Base-by-base conservation (phyloP, 2,888 invertebrate species). In the Microctonus aethiopoides region DNA sequence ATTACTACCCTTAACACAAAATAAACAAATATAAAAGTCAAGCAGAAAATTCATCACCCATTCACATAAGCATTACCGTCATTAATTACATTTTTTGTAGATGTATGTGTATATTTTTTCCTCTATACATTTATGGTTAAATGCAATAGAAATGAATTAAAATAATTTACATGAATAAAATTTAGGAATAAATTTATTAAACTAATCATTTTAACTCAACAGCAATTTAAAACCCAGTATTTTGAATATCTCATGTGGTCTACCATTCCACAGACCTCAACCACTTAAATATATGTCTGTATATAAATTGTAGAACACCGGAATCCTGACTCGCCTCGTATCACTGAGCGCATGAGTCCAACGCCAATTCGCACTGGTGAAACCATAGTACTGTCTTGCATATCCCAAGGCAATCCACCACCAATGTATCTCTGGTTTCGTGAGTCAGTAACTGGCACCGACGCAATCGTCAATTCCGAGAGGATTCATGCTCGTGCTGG, bases 341-440 rank as follows among this genome's bases (percentile, higher is more conserved):
- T 87, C 80, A 86, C 85, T 79, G 87, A 86, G 72, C 83, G 86
- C 10, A 81, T 85, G 67, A 85, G 81, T 68, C 83, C 86, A 20
- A 82, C 84, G 6, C 86, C 86, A 36, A 84, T 87, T 54, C 82
- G 86, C 51, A 85, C 85, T 60, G 87, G 87, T 51, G 85, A 87
- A 77, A 86, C 87, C 69, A 88, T 87, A 67, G 88, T 88, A 2
- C 78, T 89, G 68, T 87, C 88, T 61, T 89, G 89, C 80, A 87
- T 88, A 68, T 87, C 88, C 20, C 88, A 88, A 77, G 88, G 88
- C 36, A 86, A 86, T 71, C 88, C 88, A 24, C 86, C 87, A 10
- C 88, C 89, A 32, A 86, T 81, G 80, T 86, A 86, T 73, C 82
- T 86, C 59, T 86, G 86, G 86, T 86, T 84, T 75, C 84, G 86